A percentile compares a stretch with the other conserved stretches of the same genome.
These are phyloP conservation scores for Parotocinclus haroldoi DNA, from an alignment of 2,797 vertebrate genomes.

Conservation along the genomic window DNA sequence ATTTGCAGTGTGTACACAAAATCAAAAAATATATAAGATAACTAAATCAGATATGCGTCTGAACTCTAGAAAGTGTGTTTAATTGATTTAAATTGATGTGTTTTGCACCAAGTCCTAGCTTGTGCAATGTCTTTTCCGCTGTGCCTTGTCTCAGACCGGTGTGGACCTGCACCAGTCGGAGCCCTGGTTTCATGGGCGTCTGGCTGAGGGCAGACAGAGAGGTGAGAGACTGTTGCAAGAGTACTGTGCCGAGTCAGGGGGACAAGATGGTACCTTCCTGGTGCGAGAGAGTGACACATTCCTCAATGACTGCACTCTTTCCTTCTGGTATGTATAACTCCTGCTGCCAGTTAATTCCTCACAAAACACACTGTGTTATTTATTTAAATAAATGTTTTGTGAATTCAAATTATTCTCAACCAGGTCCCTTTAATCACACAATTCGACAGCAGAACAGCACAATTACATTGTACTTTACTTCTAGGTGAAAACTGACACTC, in stretches of 20 bases:
- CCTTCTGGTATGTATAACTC: constrained; percentile 82
- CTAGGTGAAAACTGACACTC: too few species aligned
- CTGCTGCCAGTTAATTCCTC: too few species aligned
- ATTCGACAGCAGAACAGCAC: too few species aligned
- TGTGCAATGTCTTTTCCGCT: not conserved
- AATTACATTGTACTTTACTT: too few species aligned
- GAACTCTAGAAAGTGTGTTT: too few species aligned
- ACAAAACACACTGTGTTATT: too few species aligned
- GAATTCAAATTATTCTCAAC: too few species aligned
- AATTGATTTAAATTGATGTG: not conserved
- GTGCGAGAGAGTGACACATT: constrained; percentile 87
- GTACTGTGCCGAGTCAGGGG: constrained; percentile 82
- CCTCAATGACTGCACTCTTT: constrained; percentile 82
- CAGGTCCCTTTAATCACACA: too few species aligned
- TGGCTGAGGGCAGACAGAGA: constrained; percentile 78
- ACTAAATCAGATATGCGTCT: too few species aligned
- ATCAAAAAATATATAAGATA: too few species aligned
- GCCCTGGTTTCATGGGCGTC: constrained; percentile 89
- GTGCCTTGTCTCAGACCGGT: constrained; percentile 42
- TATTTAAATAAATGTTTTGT: too few species aligned
- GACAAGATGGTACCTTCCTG: constrained; percentile 87
- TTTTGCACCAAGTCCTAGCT: not conserved
- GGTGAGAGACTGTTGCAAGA: constrained; percentile 87
- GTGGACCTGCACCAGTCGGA: constrained; percentile 79
- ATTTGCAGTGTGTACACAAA: too few species aligned